Base-by-base conservation (phyloP, 2,113 vertebrate species). In the Platichthys flesus region DNA sequence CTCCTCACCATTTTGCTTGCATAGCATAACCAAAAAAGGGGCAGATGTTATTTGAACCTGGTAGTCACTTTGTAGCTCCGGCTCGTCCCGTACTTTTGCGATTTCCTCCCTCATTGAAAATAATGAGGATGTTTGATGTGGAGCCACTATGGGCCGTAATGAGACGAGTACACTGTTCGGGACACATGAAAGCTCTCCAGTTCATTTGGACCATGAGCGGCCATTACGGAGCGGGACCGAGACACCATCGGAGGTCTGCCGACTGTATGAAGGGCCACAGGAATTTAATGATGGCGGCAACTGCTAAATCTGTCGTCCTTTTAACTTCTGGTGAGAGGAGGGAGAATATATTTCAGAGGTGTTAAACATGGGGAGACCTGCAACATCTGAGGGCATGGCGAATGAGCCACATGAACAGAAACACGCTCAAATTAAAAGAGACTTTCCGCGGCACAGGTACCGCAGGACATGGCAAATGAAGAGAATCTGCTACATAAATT, bases 51-150 rank as follows among this genome's bases (percentile, higher is more conserved):
- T 92, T 89, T 93, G 86, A 91, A 93, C 86, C 84, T 54, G 35
- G 84, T 74, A 67, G 87, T 82, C 68, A 91, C 90, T 90, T 81
- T 85, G 74, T 79, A 82, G 81, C 85, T 81, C 68, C 73, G 63
- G 74, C 83, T 91, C 16, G 37, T 90, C 78, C 42, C 79, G 85
- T 63, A 59, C 66, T 55, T 78, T 51, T 78, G 80, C 64, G 56
- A 59, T 78, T 88, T 75, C 74, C 83, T 31, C 62, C 62, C 81
- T 91, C 76, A 67, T 91, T 85, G 75, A 87, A 89, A 89, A 91
- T 93, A 93, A 94, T 91, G 91, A 92, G 83, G 78, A 76, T 67
- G 79, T 92, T 90, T 91, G 88, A 91, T 91, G 91, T 86, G 69
- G 79, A 79, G 68, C 81, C 78, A 86, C 89, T 87, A 62, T 49